Conservation (phyloP, 2,888 invertebrate species). For the Helleia helle region DNA sequence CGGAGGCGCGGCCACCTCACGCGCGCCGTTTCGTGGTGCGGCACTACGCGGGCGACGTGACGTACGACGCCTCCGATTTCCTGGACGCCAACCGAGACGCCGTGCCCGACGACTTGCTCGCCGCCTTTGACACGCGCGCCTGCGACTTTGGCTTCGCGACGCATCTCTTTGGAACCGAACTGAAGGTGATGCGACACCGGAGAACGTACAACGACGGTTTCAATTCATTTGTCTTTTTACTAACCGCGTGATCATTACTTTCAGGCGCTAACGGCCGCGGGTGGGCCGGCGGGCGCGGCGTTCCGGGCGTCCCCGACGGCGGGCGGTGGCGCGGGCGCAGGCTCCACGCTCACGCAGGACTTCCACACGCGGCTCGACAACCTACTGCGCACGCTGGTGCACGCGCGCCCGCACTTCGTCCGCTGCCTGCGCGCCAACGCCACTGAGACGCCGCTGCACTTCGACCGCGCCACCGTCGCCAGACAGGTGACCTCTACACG, state of each 20-base stretch:
- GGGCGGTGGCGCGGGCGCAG: slow-evolving; percentile 74
- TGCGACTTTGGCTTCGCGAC: slow-evolving; percentile 98
- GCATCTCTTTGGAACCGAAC: slow-evolving; percentile 94
- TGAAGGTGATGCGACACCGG: slow-evolving; percentile 70
- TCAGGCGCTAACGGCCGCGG: slow-evolving; percentile 77
- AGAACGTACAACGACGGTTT: too few relatives aligned
- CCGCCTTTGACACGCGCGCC: slow-evolving; percentile 92
- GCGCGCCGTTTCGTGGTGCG: slow-evolving; percentile 90
- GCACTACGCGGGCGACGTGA: slow-evolving; percentile 84
- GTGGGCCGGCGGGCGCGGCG: slow-evolving; percentile 77
- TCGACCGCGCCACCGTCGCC: slow-evolving; percentile 88
- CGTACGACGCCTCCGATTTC: slow-evolving; percentile 92
- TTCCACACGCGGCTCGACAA: slow-evolving; percentile 96
- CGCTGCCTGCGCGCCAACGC: slow-evolving; percentile 93
- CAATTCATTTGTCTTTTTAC: not conserved
- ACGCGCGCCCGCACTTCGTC: slow-evolving; percentile 95
- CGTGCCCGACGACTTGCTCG: slow-evolving; percentile 92
- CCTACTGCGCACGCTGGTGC: slow-evolving; percentile 90
- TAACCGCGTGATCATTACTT: not conserved
- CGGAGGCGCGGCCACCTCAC: slow-evolving; percentile 85
- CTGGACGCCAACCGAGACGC: slow-evolving; percentile 93
- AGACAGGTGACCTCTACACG: slow-evolving; percentile 69
- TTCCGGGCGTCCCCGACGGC: slow-evolving; percentile 79
- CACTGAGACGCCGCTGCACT: slow-evolving; percentile 84
- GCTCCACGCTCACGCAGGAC: slow-evolving; percentile 93